Evolutionary conservation across 2,888 invertebrate species (phyloP).

Genomic region (Poecilobothrus nobilitatus): DNA sequence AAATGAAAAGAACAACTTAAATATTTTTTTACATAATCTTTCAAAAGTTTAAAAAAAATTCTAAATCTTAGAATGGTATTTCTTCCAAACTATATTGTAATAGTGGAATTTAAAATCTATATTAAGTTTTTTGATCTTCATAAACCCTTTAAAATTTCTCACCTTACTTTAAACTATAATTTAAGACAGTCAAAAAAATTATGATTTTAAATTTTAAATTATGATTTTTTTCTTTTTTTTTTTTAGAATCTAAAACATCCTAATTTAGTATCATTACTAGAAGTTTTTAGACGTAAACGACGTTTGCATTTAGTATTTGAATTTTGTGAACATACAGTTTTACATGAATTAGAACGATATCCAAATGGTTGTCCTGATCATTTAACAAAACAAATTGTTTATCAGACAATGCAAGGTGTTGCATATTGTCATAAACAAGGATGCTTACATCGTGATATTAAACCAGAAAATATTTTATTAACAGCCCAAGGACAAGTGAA

Average conservation of each 20-base stretch:
- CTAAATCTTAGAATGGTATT: too few relatives aligned
- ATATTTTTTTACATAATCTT: too few relatives aligned
- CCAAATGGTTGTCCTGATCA: constrained; percentile 88
- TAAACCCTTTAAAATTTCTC: too few relatives aligned
- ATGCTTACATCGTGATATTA: constrained; percentile 94
- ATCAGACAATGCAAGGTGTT: constrained; percentile 92
- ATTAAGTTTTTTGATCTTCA: too few relatives aligned
- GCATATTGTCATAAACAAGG: constrained; percentile 93
- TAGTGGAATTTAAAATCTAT: too few relatives aligned
- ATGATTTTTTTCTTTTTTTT: neutral
- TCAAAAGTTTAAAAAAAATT: too few relatives aligned
- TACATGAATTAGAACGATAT: constrained; percentile 91
- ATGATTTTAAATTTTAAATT: too few relatives aligned
- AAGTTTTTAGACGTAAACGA: constrained; percentile 92
- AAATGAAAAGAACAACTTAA: too few relatives aligned
- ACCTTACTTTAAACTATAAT: too few relatives aligned
- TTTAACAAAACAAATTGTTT: constrained; percentile 83
- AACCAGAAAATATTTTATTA: constrained; percentile 96
- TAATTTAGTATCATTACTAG: constrained; percentile 92
- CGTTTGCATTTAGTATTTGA: constrained; percentile 97
- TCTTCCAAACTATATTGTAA: too few relatives aligned
- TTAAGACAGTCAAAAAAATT: too few relatives aligned
- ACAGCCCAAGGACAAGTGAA: constrained; percentile 91
- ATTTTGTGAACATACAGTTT: constrained; percentile 93
- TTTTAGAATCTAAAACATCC: constrained; percentile 95